Evolutionary conservation across 2,888 invertebrate genomes (phyloP), one percentile per base, ranked within the genome.

Genomic region (Argyresthia goedartella): DNA sequence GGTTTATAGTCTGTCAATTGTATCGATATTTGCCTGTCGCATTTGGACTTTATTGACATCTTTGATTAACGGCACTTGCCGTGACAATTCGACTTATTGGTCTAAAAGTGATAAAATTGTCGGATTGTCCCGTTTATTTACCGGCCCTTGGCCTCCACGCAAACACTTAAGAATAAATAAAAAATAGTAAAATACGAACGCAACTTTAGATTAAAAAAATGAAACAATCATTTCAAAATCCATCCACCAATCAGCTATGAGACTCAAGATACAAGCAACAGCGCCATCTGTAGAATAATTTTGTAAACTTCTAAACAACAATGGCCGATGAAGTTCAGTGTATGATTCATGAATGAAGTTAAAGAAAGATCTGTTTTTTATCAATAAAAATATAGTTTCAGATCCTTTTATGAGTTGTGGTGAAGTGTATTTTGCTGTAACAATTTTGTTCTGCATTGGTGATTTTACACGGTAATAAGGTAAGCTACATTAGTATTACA

Each of bases 281-380:
- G 60, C 80, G 84, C 84, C 84, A 80, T 65, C 85, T 85, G 62
- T 70, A 62, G 76, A 59, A 61, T 62, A 60, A 57, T 59, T 63
- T 55, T 48, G 49, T 53, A 63, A 69, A 67, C 62, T 60, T 59
- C 57, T 61, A 70, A 76, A 74, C 69, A 76, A 63, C 69, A 71
- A 84, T 86, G 86, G 86, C 82, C 70, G 76, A 73, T 67, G 43
- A 44, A 43, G 50, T 51, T 44, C n/a, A n/a, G 2, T 2, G 6
- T 51, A 42, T 51, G 50, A 51, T 44, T 51, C 43, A 50, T 13
- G 9, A 25, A 25, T n/a, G 25, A 43, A 14, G 25, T n/a, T n/a
- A n/a, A n/a, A n/a, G 41, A 42, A 42, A 13, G 35, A 13, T 15
- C 10, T 1, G 14, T 44, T 49, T 39, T n/a, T 35, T 16, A 11